These are phyloP conservation scores for Drosophila gaucha DNA, from an alignment of 2,888 invertebrate species.

Conservation along the genomic window DNA sequence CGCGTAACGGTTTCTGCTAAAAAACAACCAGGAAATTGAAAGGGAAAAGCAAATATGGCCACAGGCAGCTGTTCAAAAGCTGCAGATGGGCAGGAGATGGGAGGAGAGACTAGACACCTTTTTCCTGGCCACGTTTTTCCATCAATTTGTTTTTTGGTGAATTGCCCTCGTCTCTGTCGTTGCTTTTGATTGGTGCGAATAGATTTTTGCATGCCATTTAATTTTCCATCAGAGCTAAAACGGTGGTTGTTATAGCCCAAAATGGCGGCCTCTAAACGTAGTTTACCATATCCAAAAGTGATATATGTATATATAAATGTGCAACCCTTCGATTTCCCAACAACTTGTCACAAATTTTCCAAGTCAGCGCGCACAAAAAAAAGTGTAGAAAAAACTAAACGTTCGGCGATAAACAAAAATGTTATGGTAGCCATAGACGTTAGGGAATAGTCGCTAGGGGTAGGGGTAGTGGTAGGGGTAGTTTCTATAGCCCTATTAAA, in stretches of 20 bases:
- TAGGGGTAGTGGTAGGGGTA: conserved; percentile 1
- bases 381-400: conserved; percentile 48
- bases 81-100: conserved; percentile 15
- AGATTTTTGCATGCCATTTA: conserved; percentile 67
- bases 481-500: conserved; percentile 28
- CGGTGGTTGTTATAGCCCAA: conserved; percentile 54
- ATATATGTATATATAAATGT: background rate
- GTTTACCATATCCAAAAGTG: conserved; percentile 28
- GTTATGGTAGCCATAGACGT: background rate
- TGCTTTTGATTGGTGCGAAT: conserved; percentile 68
- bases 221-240: conserved; percentile 43
- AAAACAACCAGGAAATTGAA: conserved; percentile 78
- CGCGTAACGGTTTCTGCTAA: conserved; percentile 30
- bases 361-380: conserved; percentile 59
- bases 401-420: conserved; percentile 41
- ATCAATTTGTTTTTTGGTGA: conserved; percentile 15
- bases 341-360: conserved; percentile 72
- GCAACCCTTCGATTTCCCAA: conserved; percentile 61
- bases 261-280: conserved; percentile 62
- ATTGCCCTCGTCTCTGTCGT: conserved; percentile 10
- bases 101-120: conserved; percentile 24
- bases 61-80: conserved; percentile 33
- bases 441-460: background rate
- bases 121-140: conserved; percentile 33
- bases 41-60: conserved; percentile 76